A percentile compares a stretch with the other conserved stretches of the same genome.
These are phyloP conservation scores for Poeciliopsis occidentalis DNA, from an alignment of 2,113 vertebrate genomes.

Conservation along the genomic window DNA sequence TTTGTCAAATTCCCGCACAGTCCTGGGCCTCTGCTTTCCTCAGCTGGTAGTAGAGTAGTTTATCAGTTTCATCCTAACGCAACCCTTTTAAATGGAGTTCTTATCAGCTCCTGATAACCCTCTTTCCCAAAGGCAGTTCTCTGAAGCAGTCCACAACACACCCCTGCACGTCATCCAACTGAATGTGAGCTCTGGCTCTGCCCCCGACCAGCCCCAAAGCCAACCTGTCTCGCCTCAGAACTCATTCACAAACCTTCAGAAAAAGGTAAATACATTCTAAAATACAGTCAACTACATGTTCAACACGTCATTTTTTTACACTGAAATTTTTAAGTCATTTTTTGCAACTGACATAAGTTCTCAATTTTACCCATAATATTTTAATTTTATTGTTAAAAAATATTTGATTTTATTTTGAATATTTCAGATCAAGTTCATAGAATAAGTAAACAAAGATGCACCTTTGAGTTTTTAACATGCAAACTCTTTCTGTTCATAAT, in stretches of 20 bases:
- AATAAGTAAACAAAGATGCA: no score
- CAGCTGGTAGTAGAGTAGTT: conserved; percentile 24
- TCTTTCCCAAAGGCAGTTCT: conserved; percentile 57
- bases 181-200: conserved; percentile 35
- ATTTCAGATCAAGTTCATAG: no score
- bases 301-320: no score
- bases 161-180: conserved; percentile 71
- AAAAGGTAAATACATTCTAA: not conserved
- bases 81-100: conserved; percentile 83
- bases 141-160: conserved; percentile 76
- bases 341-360: no score
- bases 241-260: not conserved
- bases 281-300: not conserved
- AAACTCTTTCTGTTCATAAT: no score
- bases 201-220: not conserved
- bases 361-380: no score
- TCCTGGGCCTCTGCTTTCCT: not conserved
- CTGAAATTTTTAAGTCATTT: no score
- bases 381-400: no score
- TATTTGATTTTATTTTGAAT: no score
- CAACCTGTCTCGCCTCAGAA: not conserved
- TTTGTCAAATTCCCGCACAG: not conserved
- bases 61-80: conserved; percentile 33
- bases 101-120: conserved; percentile 84
- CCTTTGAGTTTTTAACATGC: no score